Conservation (phyloP, 2,888 invertebrate genomes). For the Hyles lineata region DNA sequence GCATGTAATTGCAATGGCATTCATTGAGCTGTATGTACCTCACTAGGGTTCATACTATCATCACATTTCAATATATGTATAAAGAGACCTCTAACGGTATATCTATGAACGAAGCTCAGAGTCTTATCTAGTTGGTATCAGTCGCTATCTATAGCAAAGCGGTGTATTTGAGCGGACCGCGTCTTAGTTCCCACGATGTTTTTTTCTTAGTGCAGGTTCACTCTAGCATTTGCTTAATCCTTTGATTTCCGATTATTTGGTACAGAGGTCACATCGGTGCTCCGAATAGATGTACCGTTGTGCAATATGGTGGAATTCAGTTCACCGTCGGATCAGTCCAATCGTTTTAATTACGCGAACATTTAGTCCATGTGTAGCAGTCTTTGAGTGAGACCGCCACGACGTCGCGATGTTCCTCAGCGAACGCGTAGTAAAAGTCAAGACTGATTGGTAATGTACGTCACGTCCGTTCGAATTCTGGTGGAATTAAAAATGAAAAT, state of each 20-base stretch:
- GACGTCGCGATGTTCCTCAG: constrained; percentile 43
- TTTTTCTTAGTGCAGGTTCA: not conserved
- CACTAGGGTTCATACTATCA: no score
- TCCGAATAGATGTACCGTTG: not conserved
- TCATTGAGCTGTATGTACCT: no score
- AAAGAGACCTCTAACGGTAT: no score
- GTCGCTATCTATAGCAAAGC: not conserved
- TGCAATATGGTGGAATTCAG: not conserved
- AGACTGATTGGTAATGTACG: constrained; percentile 63
- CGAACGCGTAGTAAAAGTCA: constrained; percentile 46
- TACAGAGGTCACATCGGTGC: not conserved
- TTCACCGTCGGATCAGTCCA: not conserved
- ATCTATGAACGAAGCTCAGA: no score
- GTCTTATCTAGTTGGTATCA: no score
- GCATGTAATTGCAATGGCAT: no score
- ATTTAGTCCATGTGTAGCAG: constrained; percentile 3
- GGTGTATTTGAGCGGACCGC: not conserved
- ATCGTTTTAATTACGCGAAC: not conserved
- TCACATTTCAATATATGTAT: no score
- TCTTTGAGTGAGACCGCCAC: constrained; percentile 22
- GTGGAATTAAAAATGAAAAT: constrained; percentile 59
- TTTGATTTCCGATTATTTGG: not conserved
- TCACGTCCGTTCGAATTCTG: constrained; percentile 61
- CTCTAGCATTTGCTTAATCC: no score
- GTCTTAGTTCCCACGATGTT: not conserved